Evolutionary conservation across 2,888 invertebrate species (phyloP), one percentile per base, ranked within the genome.

Genomic region (Aproaerema taeniolella): DNA sequence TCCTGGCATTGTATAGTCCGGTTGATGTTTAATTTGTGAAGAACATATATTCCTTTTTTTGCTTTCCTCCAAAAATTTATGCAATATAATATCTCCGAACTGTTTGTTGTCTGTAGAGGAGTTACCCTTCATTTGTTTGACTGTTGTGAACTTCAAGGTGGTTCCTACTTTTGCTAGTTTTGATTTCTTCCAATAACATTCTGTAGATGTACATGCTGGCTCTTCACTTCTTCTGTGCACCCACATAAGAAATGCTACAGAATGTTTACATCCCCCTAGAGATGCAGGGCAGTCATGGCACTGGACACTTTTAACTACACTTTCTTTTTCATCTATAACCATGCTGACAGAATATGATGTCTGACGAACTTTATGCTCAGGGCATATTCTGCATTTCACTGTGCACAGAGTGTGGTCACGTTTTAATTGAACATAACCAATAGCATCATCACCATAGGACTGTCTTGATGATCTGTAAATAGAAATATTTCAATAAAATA

Each of bases 171-270:
- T 51, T 0, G 60, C 58, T 0, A 61, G 43, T 10, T 49, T 58
- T 0, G 60, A 58, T 48, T 64, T 64, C 20, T 17, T 48, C 61
- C 63, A 64, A 15, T 63, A 67, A 15, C 64, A 65, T 34, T 52
- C 38, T 0, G 50, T 25, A 1, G 39, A 15, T 12, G 60, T 64
- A 26, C 53, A 54, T 0, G 65, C 53, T 10, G 58, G 62, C 6
- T 67, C 59, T 14, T 67, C 62, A 47, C 63, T 65, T 2, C 62
- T 17, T 0, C 63, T 45, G 49, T 63, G 61, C 2, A 57, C 38
- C 61, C 61, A 63, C 61, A 64, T 56, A 0, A 64, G 13, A 7
- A 61, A 54, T 4, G 62, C 62, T 26, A 64, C 38, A 0, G 60
- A 54, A 47, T 64, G 62, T 37, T 67, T 63, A 29, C 64, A 65